Conservation (phyloP, 1,140 invertebrate species). For the honey bee (Apis mellifera) region Amel_HAv3.1 CM009946.2:4655001-4655500, state of each 20-base stretch:
- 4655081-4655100: not conserved
- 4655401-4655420: not conserved
- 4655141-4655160: not conserved
- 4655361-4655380: too few relatives aligned
- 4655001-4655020: not conserved
- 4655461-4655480: not conserved
- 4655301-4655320: not conserved
- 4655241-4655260: not conserved
- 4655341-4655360: too few relatives aligned
- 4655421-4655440: not conserved
- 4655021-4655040: not conserved
- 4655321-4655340: too few relatives aligned
- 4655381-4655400: not conserved
- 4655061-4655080: not conserved
- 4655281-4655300: not conserved
- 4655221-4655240: not conserved
- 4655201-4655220: not conserved
- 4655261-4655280: not conserved
- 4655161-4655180: not conserved
- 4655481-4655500: not conserved
- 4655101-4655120: not conserved
- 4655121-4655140: not conserved
- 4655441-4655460: not conserved
- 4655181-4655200: not conserved
- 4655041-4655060: not conserved